These are phyloP conservation scores for Eupithecia abbreviata DNA, from an alignment of 2,888 invertebrate genomes.

Conservation along the genomic window DNA sequence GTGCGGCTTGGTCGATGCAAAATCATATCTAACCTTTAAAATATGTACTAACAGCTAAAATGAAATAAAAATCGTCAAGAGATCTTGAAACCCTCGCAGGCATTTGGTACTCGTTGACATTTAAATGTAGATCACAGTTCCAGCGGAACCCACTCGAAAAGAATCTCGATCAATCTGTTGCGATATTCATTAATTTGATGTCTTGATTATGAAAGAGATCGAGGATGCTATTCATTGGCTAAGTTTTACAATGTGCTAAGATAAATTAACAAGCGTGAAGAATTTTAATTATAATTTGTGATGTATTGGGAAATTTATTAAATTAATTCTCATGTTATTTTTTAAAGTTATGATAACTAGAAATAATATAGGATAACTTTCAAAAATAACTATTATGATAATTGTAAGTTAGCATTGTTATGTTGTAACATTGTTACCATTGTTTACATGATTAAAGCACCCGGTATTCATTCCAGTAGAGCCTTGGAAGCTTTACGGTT, in stretches of 20 bases:
- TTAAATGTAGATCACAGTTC: conserved; percentile 6
- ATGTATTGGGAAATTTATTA: background rate
- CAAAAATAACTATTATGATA: too few species aligned
- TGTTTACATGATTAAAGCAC: too few species aligned
- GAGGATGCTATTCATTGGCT: background rate
- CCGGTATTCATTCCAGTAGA: too few species aligned
- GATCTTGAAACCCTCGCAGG: background rate
- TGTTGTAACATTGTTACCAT: too few species aligned
- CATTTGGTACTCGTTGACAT: conserved; percentile 6
- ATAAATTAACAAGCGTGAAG: background rate
- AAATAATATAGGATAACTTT: too few species aligned
- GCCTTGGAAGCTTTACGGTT: background rate
- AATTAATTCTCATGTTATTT: too few species aligned
- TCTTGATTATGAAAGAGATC: conserved; percentile 2
- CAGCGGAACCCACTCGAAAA: background rate
- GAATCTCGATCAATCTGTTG: background rate
- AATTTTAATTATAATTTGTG: background rate
- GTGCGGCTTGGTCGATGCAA: background rate
- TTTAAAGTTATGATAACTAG: background rate
- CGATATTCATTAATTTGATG: background rate
- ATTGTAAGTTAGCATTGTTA: too few species aligned
- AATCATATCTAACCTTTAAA: background rate
- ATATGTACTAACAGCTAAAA: background rate
- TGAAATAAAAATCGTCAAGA: conserved; percentile 3
- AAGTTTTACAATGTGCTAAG: conserved; percentile 13